Base-by-base conservation (phyloP, 2,113 vertebrate species). In the Trematomus loennbergii region DNA sequence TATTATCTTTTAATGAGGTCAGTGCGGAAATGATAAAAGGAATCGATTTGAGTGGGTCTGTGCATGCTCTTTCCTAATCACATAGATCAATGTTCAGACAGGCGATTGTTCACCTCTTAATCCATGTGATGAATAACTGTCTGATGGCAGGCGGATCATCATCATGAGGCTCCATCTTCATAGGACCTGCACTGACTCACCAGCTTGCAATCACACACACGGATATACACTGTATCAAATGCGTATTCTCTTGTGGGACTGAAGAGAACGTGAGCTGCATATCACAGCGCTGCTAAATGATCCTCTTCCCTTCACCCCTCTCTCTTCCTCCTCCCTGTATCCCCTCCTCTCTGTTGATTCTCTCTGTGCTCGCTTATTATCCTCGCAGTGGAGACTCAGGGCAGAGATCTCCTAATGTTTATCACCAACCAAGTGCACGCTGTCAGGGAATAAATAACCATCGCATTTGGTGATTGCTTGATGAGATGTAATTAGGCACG, bases 401-500 rank as follows among this genome's bases (percentile, higher is more conserved):
- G 22, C 68, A 57, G 43, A 61, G 15, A 48, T 74, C 61, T 25
- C 52, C 43, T 64, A 29, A 52, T 69, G 77, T 88, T 88, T 59
- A 60, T 75, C 62, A 50, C 46, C 36, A 6, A 57, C 53, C 77
- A 33, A 68, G 78, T 25, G 77, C 66, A 80, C 73, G 60, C 79
- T 54, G 80, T 84, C 77, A 45, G 48, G 70, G 82, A 72, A 83
- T 70, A 83, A 91, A 89, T 76, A 89, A 82, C 68, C 84, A 48
- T 77, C 22, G 18, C 83, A n/a, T 88, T 69, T 25, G 66, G 84
- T 82, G 78, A 86, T 82, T 81, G 79, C 72, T 82, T 88, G 86
- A 89, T 88, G 84, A 90, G 79, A 78, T 72, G 60, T 89, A 90
- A 90, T 93, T 90, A 92, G 88, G 66, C 10, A 57, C 58, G 79